phyloP scores from a whole-genome alignment of 1,140 invertebrate species.

The Plodia interpunctella region DNA sequence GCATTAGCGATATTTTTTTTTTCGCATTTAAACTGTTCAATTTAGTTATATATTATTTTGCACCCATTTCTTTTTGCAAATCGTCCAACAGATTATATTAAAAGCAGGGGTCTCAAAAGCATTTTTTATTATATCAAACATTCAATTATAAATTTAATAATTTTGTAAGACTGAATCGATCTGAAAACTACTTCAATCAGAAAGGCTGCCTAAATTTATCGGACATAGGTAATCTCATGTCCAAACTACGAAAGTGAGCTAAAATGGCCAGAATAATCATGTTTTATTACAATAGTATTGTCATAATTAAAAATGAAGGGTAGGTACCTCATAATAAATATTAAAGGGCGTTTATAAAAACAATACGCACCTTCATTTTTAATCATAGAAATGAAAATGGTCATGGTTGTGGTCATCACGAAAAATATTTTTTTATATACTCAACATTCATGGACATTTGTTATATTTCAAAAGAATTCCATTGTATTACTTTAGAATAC shows the following conservation, averaged over 20 bases:
- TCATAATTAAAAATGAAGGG: conserved; percentile 32
- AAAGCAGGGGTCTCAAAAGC: background rate
- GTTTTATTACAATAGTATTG: conserved; percentile 29
- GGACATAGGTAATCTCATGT: background rate
- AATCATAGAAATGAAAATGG: conserved; percentile 30
- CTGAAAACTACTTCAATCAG: background rate
- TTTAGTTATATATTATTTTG: background rate
- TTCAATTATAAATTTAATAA: background rate
- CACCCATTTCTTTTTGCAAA: background rate
- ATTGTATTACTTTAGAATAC: background rate
- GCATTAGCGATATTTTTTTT: no score
- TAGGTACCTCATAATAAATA: background rate
- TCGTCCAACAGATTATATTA: no score
- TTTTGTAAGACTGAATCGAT: background rate
- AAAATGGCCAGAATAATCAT: conserved; percentile 14
- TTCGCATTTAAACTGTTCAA: no score
- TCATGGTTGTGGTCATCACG: conserved; percentile 14
- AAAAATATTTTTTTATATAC: conserved; percentile 28
- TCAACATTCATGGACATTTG: conserved; percentile 37
- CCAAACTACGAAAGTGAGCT: conserved; percentile 17
- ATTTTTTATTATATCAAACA: background rate
- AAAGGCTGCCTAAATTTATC: background rate
- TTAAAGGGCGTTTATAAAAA: background rate
- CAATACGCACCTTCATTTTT: conserved; percentile 21
- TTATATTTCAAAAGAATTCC: conserved; percentile 23